Evolutionary conservation across 2,888 invertebrate genomes (phyloP), one percentile per base, ranked within the genome.

Genomic region (Mythimna lalbum): DNA sequence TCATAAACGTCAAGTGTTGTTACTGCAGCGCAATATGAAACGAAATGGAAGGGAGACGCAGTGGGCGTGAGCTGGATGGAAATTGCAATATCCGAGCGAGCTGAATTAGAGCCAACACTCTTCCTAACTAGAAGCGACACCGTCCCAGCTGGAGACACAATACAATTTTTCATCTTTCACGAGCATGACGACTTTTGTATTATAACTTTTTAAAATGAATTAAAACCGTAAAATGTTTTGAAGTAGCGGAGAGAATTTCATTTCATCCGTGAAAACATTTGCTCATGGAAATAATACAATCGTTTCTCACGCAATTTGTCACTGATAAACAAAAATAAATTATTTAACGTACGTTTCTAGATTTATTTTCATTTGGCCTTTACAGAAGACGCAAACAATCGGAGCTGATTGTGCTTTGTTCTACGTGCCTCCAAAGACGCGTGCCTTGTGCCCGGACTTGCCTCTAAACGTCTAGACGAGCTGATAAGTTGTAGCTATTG

Each of bases 31-130:
- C 88, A 87, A 91, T 90, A 92, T 91, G 93, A 91, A 93, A 91
- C 88, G 91, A 90, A 92, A 92, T 92, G 89, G 91, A 92, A 91
- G 88, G 82, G 82, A 86, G 88, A 89, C 86, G 89, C 90, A 89
- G 86, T 82, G 89, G 87, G 89, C 90, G 90, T 87, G 90, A 90
- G 90, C 86, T 87, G 87, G 89, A 88, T 91, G 93, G 92, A 92
- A 94, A 94, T 94, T 93, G 94, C 93, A 94, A 94, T 94, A 94
- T 93, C 92, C 92, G 89, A 89, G 86, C 86, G 77, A 86, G 85
- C 85, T 80, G 89, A 91, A 91, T 91, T 91, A 92, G 86, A 82
- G 82, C 72, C 80, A 70, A 82, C 79, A 81, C 73, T 76, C 72
- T 62, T 63, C 60, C 57, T 74, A 67, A 72, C 91, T 92, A 81